These are phyloP conservation scores for Nibea coibor DNA, from an alignment of 2,113 vertebrate species.

Conservation along the genomic window DNA sequence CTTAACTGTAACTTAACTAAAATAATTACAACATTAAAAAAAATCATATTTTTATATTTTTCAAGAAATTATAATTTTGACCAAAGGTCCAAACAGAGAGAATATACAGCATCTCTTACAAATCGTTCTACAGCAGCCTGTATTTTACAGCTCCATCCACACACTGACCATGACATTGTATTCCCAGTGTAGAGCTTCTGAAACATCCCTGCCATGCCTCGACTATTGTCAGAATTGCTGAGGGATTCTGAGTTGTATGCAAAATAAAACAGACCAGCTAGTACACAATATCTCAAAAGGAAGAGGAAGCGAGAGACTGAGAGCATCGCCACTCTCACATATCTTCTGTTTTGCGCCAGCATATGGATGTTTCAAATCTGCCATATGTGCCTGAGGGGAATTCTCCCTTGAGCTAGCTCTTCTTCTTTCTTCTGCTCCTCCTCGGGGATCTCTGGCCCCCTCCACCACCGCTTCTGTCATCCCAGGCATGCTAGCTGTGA, in stretches of 20 bases:
- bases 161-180: slow-evolving; percentile 23
- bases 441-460: slow-evolving; percentile 56
- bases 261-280: slow-evolving; percentile 50
- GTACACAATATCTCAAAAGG: slow-evolving; percentile 42
- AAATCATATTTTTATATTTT: too few relatives aligned
- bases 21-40: not conserved
- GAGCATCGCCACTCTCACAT: slow-evolving; percentile 43
- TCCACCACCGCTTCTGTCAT: slow-evolving; percentile 60
- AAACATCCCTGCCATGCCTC: slow-evolving; percentile 24
- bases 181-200: slow-evolving; percentile 30
- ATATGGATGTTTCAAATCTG: slow-evolving; percentile 68
- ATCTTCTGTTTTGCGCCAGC: slow-evolving; percentile 47
- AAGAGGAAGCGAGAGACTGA: slow-evolving; percentile 25
- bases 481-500: slow-evolving; percentile 61
- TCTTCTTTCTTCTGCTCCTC: slow-evolving; percentile 68
- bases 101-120: not conserved
- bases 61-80: not conserved
- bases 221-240: slow-evolving; percentile 20
- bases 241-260: slow-evolving; percentile 33
- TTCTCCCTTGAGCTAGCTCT: slow-evolving; percentile 64
- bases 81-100: not conserved
- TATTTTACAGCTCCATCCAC: not conserved
- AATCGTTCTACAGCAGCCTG: not conserved
- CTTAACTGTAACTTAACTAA: not conserved
- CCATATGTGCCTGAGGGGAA: slow-evolving; percentile 63